Conservation (phyloP, 2,113 vertebrate genomes). For the Pimephales promelas region DNA sequence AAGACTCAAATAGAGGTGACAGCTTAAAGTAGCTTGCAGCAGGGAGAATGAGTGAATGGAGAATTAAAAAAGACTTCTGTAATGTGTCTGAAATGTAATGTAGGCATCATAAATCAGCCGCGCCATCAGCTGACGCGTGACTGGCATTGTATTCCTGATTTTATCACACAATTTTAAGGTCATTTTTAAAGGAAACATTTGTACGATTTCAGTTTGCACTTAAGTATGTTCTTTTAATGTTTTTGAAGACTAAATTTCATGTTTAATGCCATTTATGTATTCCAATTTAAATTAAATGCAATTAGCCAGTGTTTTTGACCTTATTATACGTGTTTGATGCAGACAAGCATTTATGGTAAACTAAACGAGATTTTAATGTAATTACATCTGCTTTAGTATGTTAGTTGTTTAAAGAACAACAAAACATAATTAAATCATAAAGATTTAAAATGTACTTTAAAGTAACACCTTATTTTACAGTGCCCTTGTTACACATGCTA, state of each 20-base stretch:
- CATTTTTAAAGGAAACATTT: too few species aligned
- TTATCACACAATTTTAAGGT: background rate
- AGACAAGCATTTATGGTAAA: too few species aligned
- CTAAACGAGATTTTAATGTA: too few species aligned
- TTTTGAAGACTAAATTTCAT: background rate
- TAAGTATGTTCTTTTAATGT: background rate
- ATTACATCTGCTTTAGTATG: background rate
- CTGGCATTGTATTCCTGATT: background rate
- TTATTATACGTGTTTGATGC: too few species aligned
- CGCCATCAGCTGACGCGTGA: background rate
- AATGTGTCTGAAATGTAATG: conserved; percentile 8
- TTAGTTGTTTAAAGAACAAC: background rate
- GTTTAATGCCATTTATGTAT: background rate
- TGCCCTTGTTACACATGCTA: too few species aligned
- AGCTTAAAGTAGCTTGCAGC: background rate
- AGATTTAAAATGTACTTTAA: background rate
- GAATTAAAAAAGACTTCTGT: background rate
- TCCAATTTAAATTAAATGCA: background rate
- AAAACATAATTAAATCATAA: background rate
- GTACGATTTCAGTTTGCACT: too few species aligned
- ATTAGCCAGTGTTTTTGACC: background rate
- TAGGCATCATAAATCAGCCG: background rate
- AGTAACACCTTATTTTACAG: too few species aligned
- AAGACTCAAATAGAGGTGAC: background rate
- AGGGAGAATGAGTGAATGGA: background rate